These are phyloP conservation scores for Nymphalis io DNA, from an alignment of 1,140 invertebrate species.

Conservation along the genomic window DNA sequence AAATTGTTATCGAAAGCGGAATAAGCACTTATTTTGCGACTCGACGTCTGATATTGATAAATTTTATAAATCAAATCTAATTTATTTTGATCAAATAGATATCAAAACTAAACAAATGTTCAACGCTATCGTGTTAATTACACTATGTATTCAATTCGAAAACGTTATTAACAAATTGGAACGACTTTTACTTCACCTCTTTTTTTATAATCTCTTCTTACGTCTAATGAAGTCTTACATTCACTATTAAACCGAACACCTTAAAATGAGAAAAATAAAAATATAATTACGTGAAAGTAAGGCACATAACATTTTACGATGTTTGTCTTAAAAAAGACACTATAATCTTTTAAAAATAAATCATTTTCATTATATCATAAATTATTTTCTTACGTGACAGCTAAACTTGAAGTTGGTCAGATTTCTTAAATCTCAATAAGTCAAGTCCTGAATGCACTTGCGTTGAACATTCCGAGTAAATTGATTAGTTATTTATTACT, in stretches of 20 bases:
- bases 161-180: neutral
- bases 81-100: constrained; percentile 2
- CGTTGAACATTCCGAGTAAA: too few relatives aligned
- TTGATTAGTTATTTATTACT: too few relatives aligned
- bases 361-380: too few relatives aligned
- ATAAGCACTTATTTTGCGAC: constrained; percentile 31
- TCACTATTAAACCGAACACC: neutral
- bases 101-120: neutral
- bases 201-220: neutral
- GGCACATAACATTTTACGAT: neutral
- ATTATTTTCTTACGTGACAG: too few relatives aligned
- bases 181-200: constrained; percentile 6
- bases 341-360: too few relatives aligned
- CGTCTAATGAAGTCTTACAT: constrained; percentile 4
- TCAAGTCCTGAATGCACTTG: too few relatives aligned
- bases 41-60: constrained; percentile 24
- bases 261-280: neutral
- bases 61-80: neutral
- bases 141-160: neutral
- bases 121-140: neutral
- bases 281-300: constrained; percentile 4
- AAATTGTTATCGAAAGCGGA: constrained; percentile 47
- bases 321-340: neutral
- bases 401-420: too few relatives aligned
- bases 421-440: too few relatives aligned